Base-by-base conservation (phyloP, 2,113 vertebrate species). In the Melanostigma gelatinosum region DNA sequence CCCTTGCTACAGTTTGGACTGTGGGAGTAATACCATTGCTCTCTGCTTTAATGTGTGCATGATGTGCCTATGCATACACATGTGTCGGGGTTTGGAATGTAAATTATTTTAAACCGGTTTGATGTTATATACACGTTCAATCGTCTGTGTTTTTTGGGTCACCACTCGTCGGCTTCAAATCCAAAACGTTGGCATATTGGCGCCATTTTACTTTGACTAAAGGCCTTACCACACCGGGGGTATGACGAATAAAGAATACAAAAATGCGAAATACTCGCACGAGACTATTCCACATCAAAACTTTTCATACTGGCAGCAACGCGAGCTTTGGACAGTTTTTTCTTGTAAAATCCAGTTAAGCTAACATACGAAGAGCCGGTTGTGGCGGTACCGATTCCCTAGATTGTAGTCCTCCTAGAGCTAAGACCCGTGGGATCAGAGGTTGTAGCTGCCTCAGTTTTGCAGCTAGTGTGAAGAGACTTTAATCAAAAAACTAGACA, bases 1-100 rank as follows among this genome's bases (percentile, higher is more conserved):
- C 88, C 90, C 88, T 50, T 74, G 87, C 77, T 80, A 54, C 83
- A 88, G 67, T 80, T 80, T 66, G 75, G 60, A 48, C 22, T 61
- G 24, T 64, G 0, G 58, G 52, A 85, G 42, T 40, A 54, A 22
- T 72, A 80, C 11, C 22, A 72, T 20, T 38, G 64, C 76, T 80
- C 50, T 81, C 44, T 1, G 36, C 57, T 84, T 11, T 66, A 75
- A 42, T n/a, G n/a, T 20, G 55, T 72, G 66, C 66, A 70, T 67
- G 34, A 88, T 80, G 69, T 72, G 52, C 71, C 80, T 72, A 62
- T 66, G 54, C 42, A 62, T 73, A 46, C 60, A 54, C 13, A 27
- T 66, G 32, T 62, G 34, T 58, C 15, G 57, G 27, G 57, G 6
- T 52, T 24, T 10, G 52, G 52, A 22, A 10, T 29, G 55, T 58